These are phyloP conservation scores for Caracal caracal DNA, from an alignment of 2,113 vertebrate species.

Conservation along the genomic window DNA sequence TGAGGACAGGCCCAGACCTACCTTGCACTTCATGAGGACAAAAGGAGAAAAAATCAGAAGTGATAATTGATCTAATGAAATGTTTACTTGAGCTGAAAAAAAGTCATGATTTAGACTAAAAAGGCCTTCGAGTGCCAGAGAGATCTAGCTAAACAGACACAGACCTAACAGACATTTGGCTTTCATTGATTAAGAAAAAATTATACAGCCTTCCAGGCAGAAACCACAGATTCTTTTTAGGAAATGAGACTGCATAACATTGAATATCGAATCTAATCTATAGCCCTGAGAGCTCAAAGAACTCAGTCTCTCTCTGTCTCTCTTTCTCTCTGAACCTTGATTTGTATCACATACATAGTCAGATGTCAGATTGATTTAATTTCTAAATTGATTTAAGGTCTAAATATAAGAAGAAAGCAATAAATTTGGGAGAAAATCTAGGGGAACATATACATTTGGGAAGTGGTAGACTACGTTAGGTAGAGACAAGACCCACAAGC, in stretches of 20 bases:
- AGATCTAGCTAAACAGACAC: neutral
- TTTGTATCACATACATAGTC: neutral
- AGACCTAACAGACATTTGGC: neutral
- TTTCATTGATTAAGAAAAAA: neutral
- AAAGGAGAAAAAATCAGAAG: neutral
- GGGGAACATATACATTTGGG: neutral
- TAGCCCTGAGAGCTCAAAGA: neutral
- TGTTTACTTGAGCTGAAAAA: neutral
- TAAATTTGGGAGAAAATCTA: neutral
- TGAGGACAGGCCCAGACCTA: neutral
- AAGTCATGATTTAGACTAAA: neutral
- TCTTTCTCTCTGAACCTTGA: neutral
- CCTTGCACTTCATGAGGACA: neutral
- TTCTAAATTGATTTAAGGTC: neutral
- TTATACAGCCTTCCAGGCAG: neutral
- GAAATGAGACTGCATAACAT: neutral
- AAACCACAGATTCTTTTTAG: neutral
- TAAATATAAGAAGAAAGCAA: slow-evolving; percentile 14
- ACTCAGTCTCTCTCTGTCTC: neutral
- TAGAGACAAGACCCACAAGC: neutral
- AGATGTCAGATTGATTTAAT: neutral
- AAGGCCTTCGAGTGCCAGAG: neutral
- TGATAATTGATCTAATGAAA: neutral
- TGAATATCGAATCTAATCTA: neutral
- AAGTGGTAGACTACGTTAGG: neutral